Percentiles rank a stretch among this genome's conserved stretches.
phyloP scores from a whole-genome alignment of 2,797 vertebrate species.

The Borostomias antarcticus region DNA sequence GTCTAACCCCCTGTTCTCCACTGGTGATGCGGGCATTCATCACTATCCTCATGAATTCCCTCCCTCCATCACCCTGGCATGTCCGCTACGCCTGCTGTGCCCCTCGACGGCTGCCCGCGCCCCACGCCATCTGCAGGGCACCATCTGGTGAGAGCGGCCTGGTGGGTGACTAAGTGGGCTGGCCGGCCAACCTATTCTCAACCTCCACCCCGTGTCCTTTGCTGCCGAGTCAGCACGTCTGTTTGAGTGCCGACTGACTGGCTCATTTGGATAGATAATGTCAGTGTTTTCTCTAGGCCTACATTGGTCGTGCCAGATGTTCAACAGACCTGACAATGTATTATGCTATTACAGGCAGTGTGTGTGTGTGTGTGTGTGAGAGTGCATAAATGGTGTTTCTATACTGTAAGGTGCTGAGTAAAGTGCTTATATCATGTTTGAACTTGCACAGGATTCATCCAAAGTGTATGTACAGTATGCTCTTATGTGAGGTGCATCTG shows the following conservation, averaged over 20 bases:
- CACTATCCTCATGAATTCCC: background rate
- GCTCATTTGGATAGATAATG: no score
- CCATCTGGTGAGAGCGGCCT: slow-evolving; percentile 43
- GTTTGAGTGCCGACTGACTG: background rate
- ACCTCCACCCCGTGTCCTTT: slow-evolving; percentile 1
- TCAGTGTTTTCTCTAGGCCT: background rate
- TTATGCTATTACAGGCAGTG: slow-evolving; percentile 3
- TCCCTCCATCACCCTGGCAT: background rate
- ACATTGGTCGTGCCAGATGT: background rate
- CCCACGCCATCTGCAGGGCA: slow-evolving; percentile 41
- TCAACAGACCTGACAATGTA: background rate
- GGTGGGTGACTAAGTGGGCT: slow-evolving; percentile 24
- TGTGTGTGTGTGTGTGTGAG: background rate
- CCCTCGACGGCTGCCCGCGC: slow-evolving; percentile 28
- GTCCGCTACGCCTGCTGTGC: slow-evolving; percentile 5
- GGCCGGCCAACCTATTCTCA: slow-evolving; percentile 10
- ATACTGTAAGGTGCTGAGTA: no score
- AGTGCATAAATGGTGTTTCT: background rate
- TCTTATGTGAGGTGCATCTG: background rate
- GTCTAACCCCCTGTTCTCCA: background rate
- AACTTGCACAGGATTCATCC: background rate
- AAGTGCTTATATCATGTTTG: no score
- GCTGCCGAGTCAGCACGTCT: background rate
- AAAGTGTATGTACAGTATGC: background rate
- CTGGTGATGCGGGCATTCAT: no score